Evolutionary conservation across 1,140 invertebrate genomes (phyloP).

Genomic region (Pinna nobilis): DNA sequence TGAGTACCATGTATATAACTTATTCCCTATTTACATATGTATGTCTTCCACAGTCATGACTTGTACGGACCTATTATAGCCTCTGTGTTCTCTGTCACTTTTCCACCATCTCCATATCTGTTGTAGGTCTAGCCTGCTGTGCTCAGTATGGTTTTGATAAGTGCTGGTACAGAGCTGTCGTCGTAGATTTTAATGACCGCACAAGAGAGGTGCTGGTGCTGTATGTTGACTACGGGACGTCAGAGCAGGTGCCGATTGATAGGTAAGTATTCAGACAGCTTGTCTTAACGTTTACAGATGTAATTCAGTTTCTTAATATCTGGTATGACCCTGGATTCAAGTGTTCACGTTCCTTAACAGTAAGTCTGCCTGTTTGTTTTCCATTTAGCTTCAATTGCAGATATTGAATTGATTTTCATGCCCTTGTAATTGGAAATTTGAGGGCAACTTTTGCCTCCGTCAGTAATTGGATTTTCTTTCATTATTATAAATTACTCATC

Average conservation of each 20-base stretch:
- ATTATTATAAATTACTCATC: too few relatives aligned
- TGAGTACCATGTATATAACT: too few relatives aligned
- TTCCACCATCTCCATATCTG: neutral
- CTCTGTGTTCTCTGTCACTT: neutral
- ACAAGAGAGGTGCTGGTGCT: slow-evolving; percentile 26
- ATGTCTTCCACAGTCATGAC: too few relatives aligned
- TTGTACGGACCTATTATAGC: too few relatives aligned
- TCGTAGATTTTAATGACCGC: slow-evolving; percentile 21
- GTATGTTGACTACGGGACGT: slow-evolving; percentile 54
- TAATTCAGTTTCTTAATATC: neutral
- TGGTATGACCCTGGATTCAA: neutral
- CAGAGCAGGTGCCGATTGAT: slow-evolving; percentile 40
- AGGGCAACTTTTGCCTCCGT: too few relatives aligned
- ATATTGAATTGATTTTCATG: neutral
- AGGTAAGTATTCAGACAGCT: slow-evolving; percentile 28
- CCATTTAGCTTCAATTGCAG: neutral
- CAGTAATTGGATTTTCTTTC: too few relatives aligned
- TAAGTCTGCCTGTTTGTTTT: neutral
- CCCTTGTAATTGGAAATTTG: too few relatives aligned
- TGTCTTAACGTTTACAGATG: neutral
- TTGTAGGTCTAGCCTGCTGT: slow-evolving; percentile 41
- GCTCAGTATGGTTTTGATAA: slow-evolving; percentile 40
- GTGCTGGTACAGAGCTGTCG: slow-evolving; percentile 51
- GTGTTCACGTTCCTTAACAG: neutral
- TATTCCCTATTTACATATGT: too few relatives aligned